Conservation (phyloP, 2,888 invertebrate genomes). For the Acleris sparsana region DNA sequence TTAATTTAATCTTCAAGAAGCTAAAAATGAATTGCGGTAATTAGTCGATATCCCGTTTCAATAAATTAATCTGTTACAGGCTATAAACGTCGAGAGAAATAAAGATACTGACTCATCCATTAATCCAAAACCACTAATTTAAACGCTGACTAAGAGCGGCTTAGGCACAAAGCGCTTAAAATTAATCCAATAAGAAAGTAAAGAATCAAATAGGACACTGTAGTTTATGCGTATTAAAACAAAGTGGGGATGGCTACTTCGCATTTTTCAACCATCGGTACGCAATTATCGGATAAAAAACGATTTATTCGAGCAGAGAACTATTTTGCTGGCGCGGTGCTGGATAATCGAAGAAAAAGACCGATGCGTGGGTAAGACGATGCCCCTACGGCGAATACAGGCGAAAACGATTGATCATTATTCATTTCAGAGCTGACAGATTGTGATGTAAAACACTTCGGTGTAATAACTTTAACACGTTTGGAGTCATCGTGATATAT, state of each 20-base stretch:
- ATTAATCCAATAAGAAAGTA: conserved; percentile 10
- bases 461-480: conserved; percentile 70
- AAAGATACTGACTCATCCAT: conserved; percentile 34
- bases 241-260: conserved; percentile 3
- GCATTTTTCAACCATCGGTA: conserved; percentile 15
- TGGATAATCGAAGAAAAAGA: conserved; percentile 49
- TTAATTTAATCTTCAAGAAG: conserved; percentile 21
- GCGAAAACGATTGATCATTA: conserved; percentile 71
- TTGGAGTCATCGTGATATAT: conserved; percentile 55
- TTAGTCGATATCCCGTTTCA: conserved; percentile 31
- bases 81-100: conserved; percentile 23
- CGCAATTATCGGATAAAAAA: conserved; percentile 28
- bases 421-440: conserved; percentile 72
- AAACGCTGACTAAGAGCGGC: conserved; percentile 25
- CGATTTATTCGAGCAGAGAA: conserved; percentile 48
- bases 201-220: conserved; percentile 5
- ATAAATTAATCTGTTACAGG: conserved; percentile 26
- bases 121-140: conserved; percentile 30
- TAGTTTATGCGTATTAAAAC: conserved; percentile 13
- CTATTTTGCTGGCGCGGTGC: conserved; percentile 44
- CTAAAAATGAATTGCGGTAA: conserved; percentile 27
- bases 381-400: conserved; percentile 62
- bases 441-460: conserved; percentile 73
- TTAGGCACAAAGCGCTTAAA: conserved; percentile 14
- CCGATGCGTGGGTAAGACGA: conserved; percentile 56